Evolutionary conservation across 2,797 vertebrate genomes (phyloP).

Genomic region (Sebastes aleutianus): DNA sequence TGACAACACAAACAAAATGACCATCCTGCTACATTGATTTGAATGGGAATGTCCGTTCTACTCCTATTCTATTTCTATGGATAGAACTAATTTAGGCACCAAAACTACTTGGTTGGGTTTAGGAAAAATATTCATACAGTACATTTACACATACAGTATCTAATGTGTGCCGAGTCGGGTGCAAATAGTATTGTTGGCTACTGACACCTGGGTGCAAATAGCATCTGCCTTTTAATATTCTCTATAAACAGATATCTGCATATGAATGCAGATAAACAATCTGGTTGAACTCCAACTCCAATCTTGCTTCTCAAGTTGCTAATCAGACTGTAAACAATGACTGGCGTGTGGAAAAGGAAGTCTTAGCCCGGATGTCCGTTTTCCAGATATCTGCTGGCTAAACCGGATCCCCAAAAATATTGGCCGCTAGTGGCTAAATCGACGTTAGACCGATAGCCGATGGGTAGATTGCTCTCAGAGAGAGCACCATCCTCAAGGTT

Average conservation of each 20-base stretch:
- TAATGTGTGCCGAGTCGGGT: no score
- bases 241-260: neutral
- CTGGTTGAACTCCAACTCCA: neutral
- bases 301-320: accelerated
- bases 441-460: neutral
- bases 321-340: neutral
- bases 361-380: neutral
- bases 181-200: no score
- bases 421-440: accelerated
- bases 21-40: no score
- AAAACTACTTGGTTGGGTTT: no score
- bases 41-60: no score
- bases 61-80: no score
- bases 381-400: neutral
- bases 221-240: neutral
- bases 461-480: neutral
- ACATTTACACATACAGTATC: no score
- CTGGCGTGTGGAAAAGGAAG: neutral
- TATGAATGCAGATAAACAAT: neutral
- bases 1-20: no score
- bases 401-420: neutral
- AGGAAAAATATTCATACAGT: no score
- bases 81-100: neutral
- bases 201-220: no score
- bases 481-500: neutral